Conservation (phyloP, 1,140 invertebrate species). For the Leptinotarsa defecta region DNA sequence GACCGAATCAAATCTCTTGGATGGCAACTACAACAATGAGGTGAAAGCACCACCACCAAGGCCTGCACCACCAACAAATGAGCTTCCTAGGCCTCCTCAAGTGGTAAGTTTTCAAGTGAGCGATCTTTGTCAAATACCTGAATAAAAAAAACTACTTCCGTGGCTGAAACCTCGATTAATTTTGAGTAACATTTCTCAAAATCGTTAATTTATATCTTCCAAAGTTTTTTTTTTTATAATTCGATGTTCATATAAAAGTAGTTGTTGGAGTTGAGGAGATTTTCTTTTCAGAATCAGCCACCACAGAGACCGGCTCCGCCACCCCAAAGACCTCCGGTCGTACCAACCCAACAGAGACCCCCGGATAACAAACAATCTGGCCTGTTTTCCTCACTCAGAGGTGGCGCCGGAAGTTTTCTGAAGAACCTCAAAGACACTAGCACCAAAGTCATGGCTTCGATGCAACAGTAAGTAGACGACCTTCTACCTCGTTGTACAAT, state of each 20-base stretch:
- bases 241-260: no score
- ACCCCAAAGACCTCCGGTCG: slow-evolving; percentile 43
- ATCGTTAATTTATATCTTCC: no score
- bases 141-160: neutral
- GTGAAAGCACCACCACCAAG: slow-evolving; percentile 50
- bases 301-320: slow-evolving; percentile 53
- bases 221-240: no score
- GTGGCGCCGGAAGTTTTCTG: slow-evolving; percentile 83
- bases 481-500: neutral
- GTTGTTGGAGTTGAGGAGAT: no score
- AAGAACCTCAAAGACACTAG: slow-evolving; percentile 96
- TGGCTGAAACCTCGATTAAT: no score
- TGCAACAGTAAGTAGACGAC: slow-evolving; percentile 78
- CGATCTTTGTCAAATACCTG: neutral
- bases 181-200: no score
- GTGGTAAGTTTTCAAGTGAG: neutral
- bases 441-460: slow-evolving; percentile 93
- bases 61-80: slow-evolving; percentile 44
- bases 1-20: slow-evolving; percentile 4
- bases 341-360: slow-evolving; percentile 40
- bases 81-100: neutral
- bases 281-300: slow-evolving; percentile 9
- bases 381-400: slow-evolving; percentile 80
- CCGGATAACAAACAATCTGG: slow-evolving; percentile 56
- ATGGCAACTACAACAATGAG: slow-evolving; percentile 30